Evolutionary conservation across 2,797 vertebrate genomes (phyloP).

Genomic region (Rhodeus uyekii): DNA sequence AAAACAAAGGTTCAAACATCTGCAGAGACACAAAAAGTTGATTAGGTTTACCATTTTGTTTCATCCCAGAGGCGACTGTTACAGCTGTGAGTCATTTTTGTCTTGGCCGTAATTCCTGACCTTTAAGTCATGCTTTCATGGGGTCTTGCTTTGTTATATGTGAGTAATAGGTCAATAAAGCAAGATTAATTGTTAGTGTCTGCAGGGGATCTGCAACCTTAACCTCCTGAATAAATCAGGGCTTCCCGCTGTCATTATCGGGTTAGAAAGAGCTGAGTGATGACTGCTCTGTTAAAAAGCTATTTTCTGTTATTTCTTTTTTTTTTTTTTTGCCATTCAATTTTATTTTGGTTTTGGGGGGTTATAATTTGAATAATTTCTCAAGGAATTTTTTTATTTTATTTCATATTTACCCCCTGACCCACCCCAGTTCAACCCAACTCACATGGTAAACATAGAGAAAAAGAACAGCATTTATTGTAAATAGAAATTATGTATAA

Average conservation of each 20-base stretch:
- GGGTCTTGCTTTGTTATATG: slow-evolving; percentile 13
- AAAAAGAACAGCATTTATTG: neutral
- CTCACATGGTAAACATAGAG: too few species aligned
- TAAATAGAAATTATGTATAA: neutral
- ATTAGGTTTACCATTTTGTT: slow-evolving; percentile 55
- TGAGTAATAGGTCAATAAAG: slow-evolving; percentile 48
- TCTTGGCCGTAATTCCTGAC: slow-evolving; percentile 57
- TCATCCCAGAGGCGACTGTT: slow-evolving; percentile 62
- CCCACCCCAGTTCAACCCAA: too few species aligned
- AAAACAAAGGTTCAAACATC: neutral
- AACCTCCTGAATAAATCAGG: slow-evolving; percentile 60
- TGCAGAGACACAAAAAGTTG: slow-evolving; percentile 6
- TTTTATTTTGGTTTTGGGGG: neutral
- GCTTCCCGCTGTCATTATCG: neutral
- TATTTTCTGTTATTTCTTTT: too few species aligned
- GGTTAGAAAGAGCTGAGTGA: neutral
- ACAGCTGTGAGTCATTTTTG: slow-evolving; percentile 67
- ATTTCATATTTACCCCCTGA: too few species aligned
- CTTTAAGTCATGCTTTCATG: slow-evolving; percentile 52
- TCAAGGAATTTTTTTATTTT: too few species aligned
- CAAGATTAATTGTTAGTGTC: slow-evolving; percentile 42
- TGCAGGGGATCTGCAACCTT: slow-evolving; percentile 67
- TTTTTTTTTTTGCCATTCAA: neutral
- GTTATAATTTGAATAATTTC: neutral
- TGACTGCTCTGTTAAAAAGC: slow-evolving; percentile 7